Conservation (phyloP, 2,888 invertebrate genomes). For the Drosophila kambysellisi region DNA sequence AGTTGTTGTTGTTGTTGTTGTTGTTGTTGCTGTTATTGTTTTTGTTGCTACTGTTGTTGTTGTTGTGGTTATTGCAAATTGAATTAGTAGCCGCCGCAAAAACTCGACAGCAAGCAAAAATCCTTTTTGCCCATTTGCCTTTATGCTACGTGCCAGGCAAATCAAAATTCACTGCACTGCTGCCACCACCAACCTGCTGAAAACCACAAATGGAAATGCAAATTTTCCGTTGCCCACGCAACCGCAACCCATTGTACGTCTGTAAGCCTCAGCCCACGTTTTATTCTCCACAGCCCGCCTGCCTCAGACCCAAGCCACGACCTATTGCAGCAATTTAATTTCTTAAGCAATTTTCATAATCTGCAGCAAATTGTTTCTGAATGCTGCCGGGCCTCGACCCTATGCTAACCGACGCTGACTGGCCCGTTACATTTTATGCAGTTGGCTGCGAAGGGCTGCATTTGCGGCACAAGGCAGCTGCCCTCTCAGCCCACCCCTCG, state of each 20-base stretch:
- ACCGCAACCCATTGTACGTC: conserved; percentile 50
- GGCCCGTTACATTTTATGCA: conserved; percentile 77
- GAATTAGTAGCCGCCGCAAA: conserved; percentile 71
- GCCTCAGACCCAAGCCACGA: conserved; percentile 28
- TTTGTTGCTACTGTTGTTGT: conserved; percentile 18
- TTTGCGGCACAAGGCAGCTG: conserved; percentile 55
- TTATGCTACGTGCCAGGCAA: conserved; percentile 72
- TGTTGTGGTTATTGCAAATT: conserved; percentile 79
- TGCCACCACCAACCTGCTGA: conserved; percentile 15
- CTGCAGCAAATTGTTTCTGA: conserved; percentile 83
- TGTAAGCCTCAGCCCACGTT: neutral
- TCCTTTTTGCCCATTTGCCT: conserved; percentile 72
- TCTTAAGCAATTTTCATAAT: conserved; percentile 83
- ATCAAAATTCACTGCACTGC: conserved; percentile 59
- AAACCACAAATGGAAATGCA: conserved; percentile 78
- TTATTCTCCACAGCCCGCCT: neutral
- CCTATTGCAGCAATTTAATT: conserved; percentile 81
- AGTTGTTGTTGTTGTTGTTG: conserved; percentile 13
- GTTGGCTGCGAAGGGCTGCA: conserved; percentile 58
- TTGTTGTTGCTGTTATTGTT: conserved; percentile 6
- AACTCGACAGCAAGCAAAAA: conserved; percentile 63
- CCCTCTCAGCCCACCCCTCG: conserved; percentile 26
- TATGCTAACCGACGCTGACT: conserved; percentile 34
- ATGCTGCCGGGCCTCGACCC: conserved; percentile 62
- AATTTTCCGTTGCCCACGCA: conserved; percentile 72